phyloP scores from a whole-genome alignment of 1,140 invertebrate species.

The Drosophila elegans region DNA sequence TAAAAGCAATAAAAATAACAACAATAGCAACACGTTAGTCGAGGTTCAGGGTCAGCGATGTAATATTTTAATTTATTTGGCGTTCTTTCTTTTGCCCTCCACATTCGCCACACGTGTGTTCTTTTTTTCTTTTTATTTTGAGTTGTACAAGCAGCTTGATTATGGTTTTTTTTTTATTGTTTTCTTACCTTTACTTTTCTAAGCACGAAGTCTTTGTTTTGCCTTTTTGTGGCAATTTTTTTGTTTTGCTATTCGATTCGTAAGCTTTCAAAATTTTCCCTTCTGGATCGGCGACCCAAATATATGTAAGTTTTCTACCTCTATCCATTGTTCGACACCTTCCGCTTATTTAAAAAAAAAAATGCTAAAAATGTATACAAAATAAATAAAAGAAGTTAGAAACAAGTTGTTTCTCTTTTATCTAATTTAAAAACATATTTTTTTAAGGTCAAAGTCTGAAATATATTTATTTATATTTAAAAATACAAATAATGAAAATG shows the following conservation, averaged over 20 bases:
- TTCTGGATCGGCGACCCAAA: constrained; percentile 4
- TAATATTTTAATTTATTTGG: constrained; percentile 77
- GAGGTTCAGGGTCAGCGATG: constrained; percentile 73
- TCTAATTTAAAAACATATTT: no score
- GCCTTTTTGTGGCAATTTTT: constrained; percentile 28
- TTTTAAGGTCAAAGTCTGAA: no score
- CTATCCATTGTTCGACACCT: neutral
- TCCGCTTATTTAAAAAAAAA: no score
- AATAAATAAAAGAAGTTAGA: neutral
- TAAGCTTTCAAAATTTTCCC: constrained; percentile 30
- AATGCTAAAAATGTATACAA: neutral
- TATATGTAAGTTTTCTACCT: neutral
- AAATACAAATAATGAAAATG: no score
- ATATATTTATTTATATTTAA: no score
- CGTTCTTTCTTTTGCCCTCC: constrained; percentile 51
- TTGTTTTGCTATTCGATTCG: constrained; percentile 51
- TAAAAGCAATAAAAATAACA: constrained; percentile 2
- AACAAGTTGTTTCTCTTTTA: no score
- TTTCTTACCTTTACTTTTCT: constrained; percentile 40
- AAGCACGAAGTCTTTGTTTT: constrained; percentile 14
- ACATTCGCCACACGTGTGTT: constrained; percentile 8
- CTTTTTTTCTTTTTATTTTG: neutral
- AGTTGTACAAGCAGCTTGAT: constrained; percentile 27
- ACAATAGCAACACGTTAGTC: neutral
- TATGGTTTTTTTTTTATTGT: constrained; percentile 18